A percentile compares a stretch with the other conserved stretches of the same genome.
Conservation (phyloP, 2,113 vertebrate genomes). For the Poeciliopsis turrubarensis region DNA sequence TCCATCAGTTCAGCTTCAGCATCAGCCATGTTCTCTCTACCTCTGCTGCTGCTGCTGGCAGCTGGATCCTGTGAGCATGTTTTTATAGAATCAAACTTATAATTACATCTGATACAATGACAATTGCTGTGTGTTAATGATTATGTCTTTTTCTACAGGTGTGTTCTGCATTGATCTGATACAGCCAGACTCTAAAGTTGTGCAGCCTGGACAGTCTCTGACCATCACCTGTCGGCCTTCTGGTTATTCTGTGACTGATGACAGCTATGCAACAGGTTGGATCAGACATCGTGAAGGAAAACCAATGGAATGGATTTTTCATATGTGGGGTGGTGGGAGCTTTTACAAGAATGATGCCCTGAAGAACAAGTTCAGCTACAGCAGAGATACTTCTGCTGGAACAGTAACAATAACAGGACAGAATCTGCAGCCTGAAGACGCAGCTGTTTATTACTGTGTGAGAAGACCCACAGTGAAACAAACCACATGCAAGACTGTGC, state of each 20-base stretch:
- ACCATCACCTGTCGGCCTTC: not conserved
- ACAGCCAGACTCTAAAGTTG: not conserved
- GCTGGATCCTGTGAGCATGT: conserved; percentile 40
- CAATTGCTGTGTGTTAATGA: no score
- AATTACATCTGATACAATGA: not conserved
- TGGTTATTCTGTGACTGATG: not conserved
- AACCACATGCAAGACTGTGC: not conserved
- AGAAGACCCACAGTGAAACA: not conserved
- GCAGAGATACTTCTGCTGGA: not conserved
- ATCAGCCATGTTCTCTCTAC: not conserved
- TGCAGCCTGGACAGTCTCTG: not conserved
- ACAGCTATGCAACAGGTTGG: not conserved
- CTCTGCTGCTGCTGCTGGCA: conserved; percentile 52
- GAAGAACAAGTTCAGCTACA: conserved; percentile 44
- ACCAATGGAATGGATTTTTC: not conserved
- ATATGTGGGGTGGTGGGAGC: rapidly evolving
- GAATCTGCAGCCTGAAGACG: not conserved
- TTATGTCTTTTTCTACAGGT: not conserved
- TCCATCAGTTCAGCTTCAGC: not conserved
- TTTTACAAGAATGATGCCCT: rapidly evolving
- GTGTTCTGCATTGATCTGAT: not conserved
- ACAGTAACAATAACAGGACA: not conserved
- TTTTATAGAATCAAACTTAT: not conserved
- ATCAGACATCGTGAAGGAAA: not conserved
- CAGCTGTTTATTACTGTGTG: conserved; percentile 3